A percentile compares a stretch with the other conserved stretches of the same genome.
phyloP scores from a whole-genome alignment of 2,888 invertebrate genomes.

The Plebejus melissa region DNA sequence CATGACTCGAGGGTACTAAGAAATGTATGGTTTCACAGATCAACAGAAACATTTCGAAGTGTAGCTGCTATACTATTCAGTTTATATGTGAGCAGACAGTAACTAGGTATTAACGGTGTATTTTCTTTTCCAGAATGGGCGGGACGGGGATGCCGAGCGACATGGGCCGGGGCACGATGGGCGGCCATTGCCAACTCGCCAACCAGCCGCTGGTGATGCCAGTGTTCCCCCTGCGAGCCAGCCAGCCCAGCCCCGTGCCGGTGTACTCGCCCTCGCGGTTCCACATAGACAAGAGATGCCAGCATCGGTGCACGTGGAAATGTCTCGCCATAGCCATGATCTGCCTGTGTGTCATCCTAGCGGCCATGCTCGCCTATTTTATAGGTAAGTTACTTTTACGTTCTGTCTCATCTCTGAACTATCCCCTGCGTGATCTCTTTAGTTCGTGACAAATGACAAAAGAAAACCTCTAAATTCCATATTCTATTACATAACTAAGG shows the following conservation, averaged over 20 bases:
- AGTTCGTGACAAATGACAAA: neutral
- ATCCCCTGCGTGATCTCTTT: neutral
- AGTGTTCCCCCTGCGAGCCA: slow-evolving; percentile 90
- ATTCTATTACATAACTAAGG: neutral
- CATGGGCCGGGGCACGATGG: slow-evolving; percentile 82
- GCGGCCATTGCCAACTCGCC: slow-evolving; percentile 84
- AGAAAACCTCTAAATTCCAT: neutral
- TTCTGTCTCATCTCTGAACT: neutral
- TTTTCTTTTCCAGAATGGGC: slow-evolving; percentile 63
- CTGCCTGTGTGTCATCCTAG: slow-evolving; percentile 91
- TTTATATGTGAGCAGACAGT: neutral
- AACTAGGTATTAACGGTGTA: neutral
- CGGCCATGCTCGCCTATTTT: slow-evolving; percentile 96
- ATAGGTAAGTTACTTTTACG: slow-evolving; percentile 85
- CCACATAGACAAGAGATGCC: slow-evolving; percentile 96
- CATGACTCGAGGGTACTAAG: neutral
- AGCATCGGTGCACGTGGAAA: slow-evolving; percentile 97
- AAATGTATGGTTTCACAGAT: neutral
- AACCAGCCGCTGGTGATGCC: slow-evolving; percentile 91
- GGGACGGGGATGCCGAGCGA: slow-evolving; percentile 76
- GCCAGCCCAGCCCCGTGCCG: slow-evolving; percentile 88
- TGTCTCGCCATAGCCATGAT: slow-evolving; percentile 96
- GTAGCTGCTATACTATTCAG: neutral
- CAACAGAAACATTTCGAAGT: neutral
- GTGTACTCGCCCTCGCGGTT: slow-evolving; percentile 93